Conservation (phyloP, 1,140 invertebrate species). For the Ostrea edulis region DNA sequence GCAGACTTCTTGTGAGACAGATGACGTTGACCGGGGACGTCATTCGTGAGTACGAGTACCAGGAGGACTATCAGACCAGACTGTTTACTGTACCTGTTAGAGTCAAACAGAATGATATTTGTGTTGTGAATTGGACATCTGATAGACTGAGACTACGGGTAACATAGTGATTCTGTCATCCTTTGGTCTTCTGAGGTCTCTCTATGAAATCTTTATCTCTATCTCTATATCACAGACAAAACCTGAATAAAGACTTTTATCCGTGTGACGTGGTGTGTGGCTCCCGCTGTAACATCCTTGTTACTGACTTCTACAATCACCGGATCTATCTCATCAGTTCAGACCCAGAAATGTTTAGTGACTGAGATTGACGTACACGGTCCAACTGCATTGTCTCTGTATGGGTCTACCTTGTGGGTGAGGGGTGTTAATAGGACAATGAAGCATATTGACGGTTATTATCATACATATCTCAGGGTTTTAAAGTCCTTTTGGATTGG, state of each 20-base stretch:
- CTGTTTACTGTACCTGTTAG: neutral
- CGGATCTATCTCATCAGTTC: too few relatives aligned
- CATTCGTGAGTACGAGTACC: conserved; percentile 7
- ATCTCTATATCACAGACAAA: neutral
- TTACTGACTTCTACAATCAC: neutral
- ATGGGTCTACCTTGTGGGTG: too few relatives aligned
- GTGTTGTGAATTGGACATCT: neutral
- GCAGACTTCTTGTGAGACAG: neutral
- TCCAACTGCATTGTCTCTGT: neutral
- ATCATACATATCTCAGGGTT: too few relatives aligned
- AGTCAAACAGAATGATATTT: too few relatives aligned
- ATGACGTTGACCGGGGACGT: neutral
- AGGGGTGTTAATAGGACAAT: too few relatives aligned
- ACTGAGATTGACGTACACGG: neutral
- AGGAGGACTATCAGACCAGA: neutral
- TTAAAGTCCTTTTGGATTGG: too few relatives aligned
- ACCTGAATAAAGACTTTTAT: too few relatives aligned
- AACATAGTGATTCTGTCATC: neutral
- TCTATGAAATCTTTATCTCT: too few relatives aligned
- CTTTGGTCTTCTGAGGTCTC: neutral
- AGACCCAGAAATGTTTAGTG: neutral
- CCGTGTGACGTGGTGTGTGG: conserved; percentile 14
- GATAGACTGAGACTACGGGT: neutral
- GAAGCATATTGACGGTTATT: too few relatives aligned
- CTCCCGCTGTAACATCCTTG: neutral